Evolutionary conservation across 2,113 vertebrate species (phyloP), one percentile per base, ranked within the genome.

Genomic region (Lethenteron camtschaticum): DNA sequence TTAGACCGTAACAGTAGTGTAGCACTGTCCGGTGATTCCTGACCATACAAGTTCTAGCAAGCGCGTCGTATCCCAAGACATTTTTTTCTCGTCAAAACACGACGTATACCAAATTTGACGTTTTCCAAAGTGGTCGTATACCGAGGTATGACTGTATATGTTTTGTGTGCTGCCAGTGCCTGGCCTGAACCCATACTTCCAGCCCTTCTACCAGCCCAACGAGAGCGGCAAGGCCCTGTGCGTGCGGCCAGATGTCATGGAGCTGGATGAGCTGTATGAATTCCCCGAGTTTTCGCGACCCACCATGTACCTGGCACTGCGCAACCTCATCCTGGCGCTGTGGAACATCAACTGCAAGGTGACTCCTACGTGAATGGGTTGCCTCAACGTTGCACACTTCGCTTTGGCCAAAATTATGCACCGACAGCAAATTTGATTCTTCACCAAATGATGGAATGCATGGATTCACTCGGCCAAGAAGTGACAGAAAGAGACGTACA

Each of bases 261-360:
- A 99, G 78, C 77, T 96, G 74, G 92, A 96, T 56, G 94, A 99
- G 77, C 87, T 99, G 70, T 96, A 99, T 24, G 92, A 96, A 81
- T 96, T 99, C 74, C 94, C 94, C 2, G 94, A 96, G 74, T 96
- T 90, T 76, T 96, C 94, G 92, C 0, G 94, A 99, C 71, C 94
- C 55, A 97, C 92, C 66, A 92, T 99, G 88, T 99, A 97, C 75
- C 78, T 99, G 75, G 94, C 90, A 0, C 71, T 99, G 66, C 81
- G 94, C 63, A 99, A 99, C 78, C 86, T 99, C n/a, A 87, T 95
- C 74, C 79, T 99, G 56, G 87, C 89, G 24, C 80, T 87, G 72
- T 99, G 94, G 94, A 85, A 89, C 72, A 83, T 80, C 9, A 85
- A 88, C 75, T 96, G 90, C 77, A 91, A 85, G 83, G 94, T 87